phyloP scores from a whole-genome alignment of 1,140 invertebrate species.

The Diorhabda sublineata region DNA sequence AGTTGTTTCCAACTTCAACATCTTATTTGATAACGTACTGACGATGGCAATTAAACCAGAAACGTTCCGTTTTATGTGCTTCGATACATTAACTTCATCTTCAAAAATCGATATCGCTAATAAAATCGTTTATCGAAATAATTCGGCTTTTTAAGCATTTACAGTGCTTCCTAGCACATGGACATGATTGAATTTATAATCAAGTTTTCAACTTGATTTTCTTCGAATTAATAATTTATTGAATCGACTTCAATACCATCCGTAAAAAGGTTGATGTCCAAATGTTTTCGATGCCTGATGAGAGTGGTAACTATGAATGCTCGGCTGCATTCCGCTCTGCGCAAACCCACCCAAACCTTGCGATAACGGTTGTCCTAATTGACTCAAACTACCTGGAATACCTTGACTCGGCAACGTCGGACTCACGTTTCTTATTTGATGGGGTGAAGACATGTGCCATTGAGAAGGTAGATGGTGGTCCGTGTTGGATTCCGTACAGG shows the following conservation, averaged over 20 bases:
- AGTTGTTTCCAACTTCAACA: too few relatives aligned
- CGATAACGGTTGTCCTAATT: slow-evolving; percentile 32
- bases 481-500: slow-evolving; percentile 22
- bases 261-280: slow-evolving; percentile 38
- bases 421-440: slow-evolving; percentile 33
- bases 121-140: too few relatives aligned
- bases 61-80: too few relatives aligned
- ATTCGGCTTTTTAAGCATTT: too few relatives aligned
- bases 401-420: slow-evolving; percentile 27
- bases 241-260: slow-evolving; percentile 31
- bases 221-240: too few relatives aligned
- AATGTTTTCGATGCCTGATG: slow-evolving; percentile 35
- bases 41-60: too few relatives aligned
- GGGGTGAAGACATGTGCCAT: slow-evolving; percentile 34
- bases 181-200: too few relatives aligned
- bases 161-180: too few relatives aligned
- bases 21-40: too few relatives aligned
- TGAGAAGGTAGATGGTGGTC: slow-evolving; percentile 27
- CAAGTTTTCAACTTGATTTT: too few relatives aligned
- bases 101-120: too few relatives aligned
- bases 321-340: slow-evolving; percentile 32
- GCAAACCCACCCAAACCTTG: slow-evolving; percentile 34
- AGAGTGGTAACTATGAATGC: slow-evolving; percentile 31
- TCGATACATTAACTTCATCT: too few relatives aligned
- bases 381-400: slow-evolving; percentile 24